A percentile compares a stretch with the other conserved stretches of the same genome.
phyloP scores from a whole-genome alignment of 1,140 invertebrate species.

The Bombyx mandarina region DNA sequence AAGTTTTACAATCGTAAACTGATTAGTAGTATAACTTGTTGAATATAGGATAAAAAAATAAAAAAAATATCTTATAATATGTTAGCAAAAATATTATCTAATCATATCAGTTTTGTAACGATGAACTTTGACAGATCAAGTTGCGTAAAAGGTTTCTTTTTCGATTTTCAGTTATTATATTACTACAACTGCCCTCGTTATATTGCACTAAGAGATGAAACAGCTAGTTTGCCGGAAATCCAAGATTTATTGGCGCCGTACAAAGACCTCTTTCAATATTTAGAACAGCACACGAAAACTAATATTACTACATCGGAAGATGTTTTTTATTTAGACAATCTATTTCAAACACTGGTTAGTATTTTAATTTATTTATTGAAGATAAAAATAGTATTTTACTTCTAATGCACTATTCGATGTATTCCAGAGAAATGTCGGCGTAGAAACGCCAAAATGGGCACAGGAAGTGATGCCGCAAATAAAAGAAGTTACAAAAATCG shows the following conservation, averaged over 20 bases:
- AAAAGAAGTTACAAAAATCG: conserved; percentile 63
- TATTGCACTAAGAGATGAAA: conserved; percentile 54
- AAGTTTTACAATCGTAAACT: no score
- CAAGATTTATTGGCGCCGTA: conserved; percentile 40
- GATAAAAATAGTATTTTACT: not conserved
- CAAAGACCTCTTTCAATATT: conserved; percentile 37
- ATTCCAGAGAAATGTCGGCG: conserved; percentile 59
- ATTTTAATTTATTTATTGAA: not conserved
- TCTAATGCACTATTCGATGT: not conserved
- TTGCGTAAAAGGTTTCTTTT: not conserved
- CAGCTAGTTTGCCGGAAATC: conserved; percentile 48
- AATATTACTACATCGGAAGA: conserved; percentile 61
- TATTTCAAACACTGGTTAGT: conserved; percentile 66
- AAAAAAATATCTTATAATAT: not conserved
- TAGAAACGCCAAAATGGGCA: conserved; percentile 62
- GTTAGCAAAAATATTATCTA: not conserved
- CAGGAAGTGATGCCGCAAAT: conserved; percentile 60
- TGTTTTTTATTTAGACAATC: conserved; percentile 68
- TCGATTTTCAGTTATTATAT: conserved; percentile 53
- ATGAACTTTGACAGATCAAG: not conserved
- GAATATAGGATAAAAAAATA: not conserved
- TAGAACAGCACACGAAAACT: conserved; percentile 51
- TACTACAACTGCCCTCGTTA: conserved; percentile 71
- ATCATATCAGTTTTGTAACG: no score
- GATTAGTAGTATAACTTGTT: no score